A percentile compares a stretch with the other conserved stretches of the same genome.
These are phyloP conservation scores for Agrenia bidenticulata DNA, from an alignment of 2,888 invertebrate species.

Conservation along the genomic window DNA sequence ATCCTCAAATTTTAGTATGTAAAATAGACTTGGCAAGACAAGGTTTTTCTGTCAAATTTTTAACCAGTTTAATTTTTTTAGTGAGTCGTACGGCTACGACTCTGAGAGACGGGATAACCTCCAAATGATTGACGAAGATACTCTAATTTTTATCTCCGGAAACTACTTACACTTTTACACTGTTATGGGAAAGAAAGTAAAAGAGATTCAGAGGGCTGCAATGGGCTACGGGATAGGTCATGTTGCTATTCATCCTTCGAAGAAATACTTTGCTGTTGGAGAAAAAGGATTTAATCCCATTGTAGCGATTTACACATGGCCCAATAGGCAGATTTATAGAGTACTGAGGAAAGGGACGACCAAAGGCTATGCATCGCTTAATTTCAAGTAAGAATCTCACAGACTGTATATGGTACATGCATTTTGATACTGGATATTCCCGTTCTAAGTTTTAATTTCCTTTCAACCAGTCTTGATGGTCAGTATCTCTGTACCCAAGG, in stretches of 20 bases:
- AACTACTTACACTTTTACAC: conserved; percentile 77
- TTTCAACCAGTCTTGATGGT: conserved; percentile 69
- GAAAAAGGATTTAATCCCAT: conserved; percentile 74
- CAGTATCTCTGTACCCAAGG: conserved; percentile 78
- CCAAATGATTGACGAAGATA: conserved; percentile 71
- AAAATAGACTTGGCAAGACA: background rate
- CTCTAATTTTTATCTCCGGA: conserved; percentile 77
- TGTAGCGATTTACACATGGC: conserved; percentile 82
- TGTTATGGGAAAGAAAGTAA: conserved; percentile 63
- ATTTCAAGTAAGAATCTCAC: conserved; percentile 56
- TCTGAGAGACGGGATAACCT: conserved; percentile 78
- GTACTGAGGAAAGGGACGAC: conserved; percentile 76
- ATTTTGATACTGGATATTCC: no score
- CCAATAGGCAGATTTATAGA: conserved; percentile 71
- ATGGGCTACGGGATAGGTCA: conserved; percentile 80
- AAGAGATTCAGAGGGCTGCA: conserved; percentile 71
- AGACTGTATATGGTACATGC: conserved; percentile 8
- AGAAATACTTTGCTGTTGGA: conserved; percentile 72
- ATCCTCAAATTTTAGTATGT: conserved; percentile 67
- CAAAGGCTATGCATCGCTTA: conserved; percentile 69
- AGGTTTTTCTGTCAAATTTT: conserved; percentile 19
- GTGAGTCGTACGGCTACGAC: conserved; percentile 84
- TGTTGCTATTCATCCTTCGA: conserved; percentile 65
- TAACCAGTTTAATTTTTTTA: conserved; percentile 55
- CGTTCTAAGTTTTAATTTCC: no score